Evolutionary conservation across 2,797 vertebrate genomes (phyloP).

Genomic region (Lepilemur septentrionalis): DNA sequence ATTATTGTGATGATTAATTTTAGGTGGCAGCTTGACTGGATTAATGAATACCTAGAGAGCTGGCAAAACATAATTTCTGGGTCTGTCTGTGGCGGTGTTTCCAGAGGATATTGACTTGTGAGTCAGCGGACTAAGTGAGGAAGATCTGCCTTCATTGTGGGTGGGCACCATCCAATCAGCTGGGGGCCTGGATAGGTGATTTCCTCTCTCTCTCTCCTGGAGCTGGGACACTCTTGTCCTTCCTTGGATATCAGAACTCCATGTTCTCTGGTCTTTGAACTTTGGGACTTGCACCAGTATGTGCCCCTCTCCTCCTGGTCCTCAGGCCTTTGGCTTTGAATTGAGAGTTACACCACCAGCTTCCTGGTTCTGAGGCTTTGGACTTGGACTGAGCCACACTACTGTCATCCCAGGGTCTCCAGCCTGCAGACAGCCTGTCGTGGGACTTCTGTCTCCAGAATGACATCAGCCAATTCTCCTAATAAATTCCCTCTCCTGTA

Average conservation of each 20-base stretch:
- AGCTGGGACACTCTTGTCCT: not conserved
- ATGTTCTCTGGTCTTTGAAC: not conserved
- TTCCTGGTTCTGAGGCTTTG: not conserved
- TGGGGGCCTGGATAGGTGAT: not conserved
- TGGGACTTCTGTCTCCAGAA: not conserved
- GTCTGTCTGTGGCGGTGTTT: not conserved
- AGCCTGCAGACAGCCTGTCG: not conserved
- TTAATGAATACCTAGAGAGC: not conserved
- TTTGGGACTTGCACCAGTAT: not conserved
- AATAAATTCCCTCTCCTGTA: not conserved
- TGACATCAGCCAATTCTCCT: not conserved
- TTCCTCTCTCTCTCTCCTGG: not conserved
- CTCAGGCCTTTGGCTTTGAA: not conserved
- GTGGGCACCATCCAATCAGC: not conserved
- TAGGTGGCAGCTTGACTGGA: not conserved
- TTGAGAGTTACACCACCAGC: not conserved
- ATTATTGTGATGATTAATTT: not conserved
- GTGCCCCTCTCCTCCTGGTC: too few species aligned
- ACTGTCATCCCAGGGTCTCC: not conserved
- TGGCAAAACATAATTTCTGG: not conserved
- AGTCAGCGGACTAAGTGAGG: not conserved
- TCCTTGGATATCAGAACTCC: not conserved
- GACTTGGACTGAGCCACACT: not conserved
- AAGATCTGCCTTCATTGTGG: not conserved
- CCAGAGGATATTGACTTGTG: not conserved